Base-by-base conservation (phyloP, 1,140 invertebrate species). In the Drosophila mayri region DNA sequence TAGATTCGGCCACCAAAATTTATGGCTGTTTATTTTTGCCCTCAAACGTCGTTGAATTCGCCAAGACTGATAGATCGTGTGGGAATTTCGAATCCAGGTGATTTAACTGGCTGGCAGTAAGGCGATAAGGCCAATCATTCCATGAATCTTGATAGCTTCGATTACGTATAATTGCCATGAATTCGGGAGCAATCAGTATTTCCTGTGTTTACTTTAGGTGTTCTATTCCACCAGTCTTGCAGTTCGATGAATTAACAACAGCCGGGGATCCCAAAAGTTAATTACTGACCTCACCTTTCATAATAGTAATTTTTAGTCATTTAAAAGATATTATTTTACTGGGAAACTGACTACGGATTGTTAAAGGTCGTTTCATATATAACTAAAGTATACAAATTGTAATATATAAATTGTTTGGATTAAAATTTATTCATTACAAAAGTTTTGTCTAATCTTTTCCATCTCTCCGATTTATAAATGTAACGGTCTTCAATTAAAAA, bases 11-110 rank as follows among this genome's bases (percentile, higher is more conserved):
- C 5, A 22, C 11, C 6, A 11, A 28, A 44, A 78, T 78, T 78
- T 78, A 76, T 78, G 41, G n/a, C 14, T 49, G 57, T 63, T 78
- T 77, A 62, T 78, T 77, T 78, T 77, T 54, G 73, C 25, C 28
- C 2, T 9, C 30, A 50, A 74, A 28, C 35, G 35, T 25, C 16
- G 52, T 49, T 61, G 61, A 11, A 44, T 58, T 50, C 41, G 44
- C 11, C 66, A 60, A 72, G 70, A 72, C 61, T 76, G 72, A 49
- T 75, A 76, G 49, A 37, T 58, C 30, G 54, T 59, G 40, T 76
- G 50, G 46, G 52, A 76, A 76, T 44, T 58, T 52, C 41, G 62
- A 54, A 30, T 30, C 49, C 18, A 40, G 40, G 35, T 76, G 72
- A 76, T 76, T 76, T 76, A 70, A 22, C 32, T 55, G 14, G 18